Conservation (phyloP, 2,888 invertebrate genomes). For the Azorinus chamasolen region DNA sequence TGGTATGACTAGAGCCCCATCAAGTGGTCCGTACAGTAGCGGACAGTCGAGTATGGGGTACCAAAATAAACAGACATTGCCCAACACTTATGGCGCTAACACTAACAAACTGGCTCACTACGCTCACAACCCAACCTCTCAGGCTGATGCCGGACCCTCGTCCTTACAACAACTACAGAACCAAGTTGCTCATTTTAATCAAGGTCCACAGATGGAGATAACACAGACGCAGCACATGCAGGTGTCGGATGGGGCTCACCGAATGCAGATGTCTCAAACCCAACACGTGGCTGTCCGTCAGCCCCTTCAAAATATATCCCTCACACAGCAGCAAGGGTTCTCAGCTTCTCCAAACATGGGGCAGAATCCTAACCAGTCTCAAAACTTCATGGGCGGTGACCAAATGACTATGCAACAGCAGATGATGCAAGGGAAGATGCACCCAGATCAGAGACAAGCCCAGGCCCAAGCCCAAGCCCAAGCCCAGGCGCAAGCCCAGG, state of each 20-base stretch:
- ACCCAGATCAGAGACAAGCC: constrained; percentile 72
- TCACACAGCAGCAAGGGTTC: constrained; percentile 81
- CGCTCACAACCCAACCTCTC: constrained; percentile 72
- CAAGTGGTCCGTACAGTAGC: constrained; percentile 27
- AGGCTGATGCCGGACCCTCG: constrained; percentile 66
- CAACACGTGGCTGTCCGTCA: constrained; percentile 88
- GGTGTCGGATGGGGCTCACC: constrained; percentile 78
- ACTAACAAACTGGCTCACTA: constrained; percentile 84
- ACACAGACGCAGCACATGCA: constrained; percentile 92
- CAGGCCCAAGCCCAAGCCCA: constrained; percentile 45
- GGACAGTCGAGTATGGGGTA: constrained; percentile 53
- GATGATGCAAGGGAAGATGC: constrained; percentile 66
- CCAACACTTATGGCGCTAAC: constrained; percentile 48
- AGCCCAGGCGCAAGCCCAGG: constrained; percentile 43
- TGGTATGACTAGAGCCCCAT: constrained; percentile 37
- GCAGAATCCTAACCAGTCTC: constrained; percentile 60
- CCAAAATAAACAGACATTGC: constrained; percentile 46
- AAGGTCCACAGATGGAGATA: constrained; percentile 92
- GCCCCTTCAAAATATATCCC: constrained; percentile 83
- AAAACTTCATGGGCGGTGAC: constrained; percentile 71
- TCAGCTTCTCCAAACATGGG: constrained; percentile 65
- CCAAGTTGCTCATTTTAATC: constrained; percentile 91
- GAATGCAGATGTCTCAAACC: constrained; percentile 80
- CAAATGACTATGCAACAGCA: constrained; percentile 72
- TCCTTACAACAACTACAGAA: constrained; percentile 84